Base-by-base conservation (phyloP, 2,797 vertebrate genomes). In the Chaetodon trifasciatus region DNA sequence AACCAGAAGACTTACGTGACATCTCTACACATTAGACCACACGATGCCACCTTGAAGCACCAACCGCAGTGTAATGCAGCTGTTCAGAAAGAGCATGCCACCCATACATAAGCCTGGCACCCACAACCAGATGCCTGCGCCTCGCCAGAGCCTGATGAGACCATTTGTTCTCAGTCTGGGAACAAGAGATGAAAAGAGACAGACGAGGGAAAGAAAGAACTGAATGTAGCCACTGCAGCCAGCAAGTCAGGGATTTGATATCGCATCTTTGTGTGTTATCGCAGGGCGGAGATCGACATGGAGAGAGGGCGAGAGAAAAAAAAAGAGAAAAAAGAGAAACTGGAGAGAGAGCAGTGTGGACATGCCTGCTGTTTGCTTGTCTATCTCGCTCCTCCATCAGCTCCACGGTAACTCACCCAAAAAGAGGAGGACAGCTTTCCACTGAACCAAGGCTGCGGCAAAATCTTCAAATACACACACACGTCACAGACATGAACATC, bases 181-280 rank as follows among this genome's bases (percentile, higher is more conserved):
- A 88, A 86, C 58, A 35, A 61, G 61, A 86, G 74, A 87, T 84
- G 62, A 90, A 87, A 88, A 77, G 70, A 71, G 69, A 52, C 60
- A 74, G 71, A 86, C 44, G 79, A 28, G 17, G 24, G 28, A 72
- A 85, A 58, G 70, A 89, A 70, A 81, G 76, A 76, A 71, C 46
- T 73, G 60, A 92, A 88, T 88, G 86, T 85, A 77, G 79, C 83
- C 61, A 49, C 76, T 28, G 76, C 86, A 88, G 83, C 83, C 86
- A 73, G 86, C 79, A 80, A 82, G 78, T 85, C 79, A 63, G 46
- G 83, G 86, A 91, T 92, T 90, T 90, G 84, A 90, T 90, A 91
- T 90, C 63, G 21, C 71, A 89, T 93, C 85, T 85, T 79, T 84
- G 81, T 88, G 72, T 46, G 78, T 93, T 92, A 93, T 93, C 90